phyloP scores from a whole-genome alignment of 1,140 invertebrate genomes.

The Planococcus citri region DNA sequence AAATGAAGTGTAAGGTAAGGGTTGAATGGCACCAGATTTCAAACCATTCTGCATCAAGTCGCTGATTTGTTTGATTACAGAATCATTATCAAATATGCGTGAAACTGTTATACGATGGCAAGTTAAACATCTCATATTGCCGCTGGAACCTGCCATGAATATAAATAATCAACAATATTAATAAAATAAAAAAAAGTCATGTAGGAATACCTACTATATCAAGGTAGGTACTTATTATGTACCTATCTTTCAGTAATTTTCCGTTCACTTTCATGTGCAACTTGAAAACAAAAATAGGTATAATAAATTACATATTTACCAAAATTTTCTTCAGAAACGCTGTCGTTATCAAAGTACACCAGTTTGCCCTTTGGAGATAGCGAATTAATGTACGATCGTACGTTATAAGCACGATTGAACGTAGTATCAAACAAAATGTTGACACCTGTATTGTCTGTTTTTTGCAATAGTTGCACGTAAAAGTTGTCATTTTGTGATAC shows the following conservation, averaged over 20 bases:
- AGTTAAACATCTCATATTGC: constrained; percentile 20
- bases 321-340: constrained; percentile 4
- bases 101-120: constrained; percentile 21
- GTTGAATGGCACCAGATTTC: constrained; percentile 21
- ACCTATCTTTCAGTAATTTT: too few relatives aligned
- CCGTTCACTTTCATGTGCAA: too few relatives aligned
- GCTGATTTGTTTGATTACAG: neutral
- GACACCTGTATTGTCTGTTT: neutral
- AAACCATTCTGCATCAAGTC: constrained; percentile 18
- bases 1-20: neutral
- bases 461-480: neutral
- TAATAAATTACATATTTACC: neutral
- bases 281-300: too few relatives aligned
- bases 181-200: neutral
- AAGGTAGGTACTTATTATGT: too few relatives aligned
- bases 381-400: neutral
- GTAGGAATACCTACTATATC: neutral
- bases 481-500: neutral
- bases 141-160: constrained; percentile 21
- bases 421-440: neutral
- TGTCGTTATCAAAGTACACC: constrained; percentile 21
- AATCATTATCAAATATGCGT: constrained; percentile 11
- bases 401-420: neutral
- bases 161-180: neutral
- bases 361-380: constrained; percentile 20